Evolutionary conservation across 2,888 invertebrate species (phyloP), one percentile per base, ranked within the genome.

Genomic region (Tiliacea citrago): DNA sequence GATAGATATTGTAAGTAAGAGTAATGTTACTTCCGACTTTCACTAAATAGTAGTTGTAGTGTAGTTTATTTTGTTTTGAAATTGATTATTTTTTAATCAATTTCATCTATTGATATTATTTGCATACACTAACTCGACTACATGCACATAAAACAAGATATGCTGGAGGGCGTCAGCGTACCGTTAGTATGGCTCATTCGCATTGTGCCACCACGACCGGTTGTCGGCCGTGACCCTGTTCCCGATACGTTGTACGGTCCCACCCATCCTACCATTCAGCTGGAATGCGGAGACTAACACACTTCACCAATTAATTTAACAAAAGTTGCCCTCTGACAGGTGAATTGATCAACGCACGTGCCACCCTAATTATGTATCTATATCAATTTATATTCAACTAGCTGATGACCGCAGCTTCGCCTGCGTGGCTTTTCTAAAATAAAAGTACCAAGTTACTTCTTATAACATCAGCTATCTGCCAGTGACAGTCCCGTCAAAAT

Each of bases 201-300:
- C 91, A 92, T 92, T 91, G 91, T 91, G 89, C 88, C 88, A 90
- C 90, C 83, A 86, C 89, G 90, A 94, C 94, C 95, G 94, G 94
- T 94, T 92, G 88, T 86, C 92, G 95, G 89, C 95, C 96, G 93
- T 96, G 96, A 95, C 96, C 95, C 93, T 93, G 91, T 95, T 94
- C 93, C 92, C 93, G 92, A 94, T 93, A 91, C 90, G 89, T 88
- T 88, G 86, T 88, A 89, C 92, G 90, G 90, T 92, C 91, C 90
- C 92, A 92, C 91, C 91, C 91, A 91, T 91, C 91, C 89, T 90
- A 90, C 89, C 85, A 90, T 89, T 88, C 88, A 85, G 81, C 79
- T 91, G 93, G 94, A 95, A 95, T 95, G 95, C 94, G 93, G 93
- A 93, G 93, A 92, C 89, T 87, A 87, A 90, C 88, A 91, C 90